A percentile compares a stretch with the other conserved stretches of the same genome.
Evolutionary conservation across 2,113 vertebrate species (phyloP).

Genomic region (Hippocampus comes): DNA sequence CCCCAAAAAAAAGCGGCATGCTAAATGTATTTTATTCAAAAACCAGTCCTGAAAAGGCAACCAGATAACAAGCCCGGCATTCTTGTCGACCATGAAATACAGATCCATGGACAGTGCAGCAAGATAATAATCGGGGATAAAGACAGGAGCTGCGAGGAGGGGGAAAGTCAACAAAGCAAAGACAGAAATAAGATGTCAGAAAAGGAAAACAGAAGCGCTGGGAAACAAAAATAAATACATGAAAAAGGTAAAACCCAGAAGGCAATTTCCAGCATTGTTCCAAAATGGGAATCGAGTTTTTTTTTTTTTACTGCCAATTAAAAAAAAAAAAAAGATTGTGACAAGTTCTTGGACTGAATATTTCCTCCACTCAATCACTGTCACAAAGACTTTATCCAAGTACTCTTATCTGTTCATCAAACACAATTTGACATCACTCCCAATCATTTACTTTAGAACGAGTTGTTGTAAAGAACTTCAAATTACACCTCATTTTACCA

Average conservation of each 20-base stretch:
- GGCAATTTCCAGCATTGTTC: conserved; percentile 32
- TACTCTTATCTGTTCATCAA: not conserved
- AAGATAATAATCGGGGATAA: conserved; percentile 16
- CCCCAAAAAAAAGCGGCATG: not conserved
- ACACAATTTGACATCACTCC: not conserved
- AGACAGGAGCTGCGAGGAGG: conserved; percentile 18
- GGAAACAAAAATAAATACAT: conserved; percentile 36
- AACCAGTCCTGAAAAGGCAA: not conserved
- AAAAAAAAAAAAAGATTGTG: conserved; percentile 3
- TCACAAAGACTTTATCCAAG: not conserved
- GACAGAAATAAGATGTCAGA: conserved; percentile 9
- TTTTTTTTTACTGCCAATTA: not conserved
- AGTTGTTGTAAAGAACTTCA: not conserved
- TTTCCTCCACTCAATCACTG: not conserved
- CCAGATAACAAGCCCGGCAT: conserved; percentile 15
- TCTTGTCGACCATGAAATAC: conserved; percentile 34
- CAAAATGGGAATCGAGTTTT: conserved; percentile 31
- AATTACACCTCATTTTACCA: not conserved
- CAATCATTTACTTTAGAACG: not conserved
- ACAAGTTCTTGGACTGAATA: not conserved
- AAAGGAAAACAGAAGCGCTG: conserved; percentile 11
- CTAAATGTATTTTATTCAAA: not conserved
- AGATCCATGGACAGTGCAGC: conserved; percentile 21
- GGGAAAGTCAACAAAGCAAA: conserved; percentile 1
- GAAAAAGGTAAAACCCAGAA: conserved; percentile 15